phyloP scores from a whole-genome alignment of 2,113 vertebrate species.

The Xiphophorus couchianus region DNA sequence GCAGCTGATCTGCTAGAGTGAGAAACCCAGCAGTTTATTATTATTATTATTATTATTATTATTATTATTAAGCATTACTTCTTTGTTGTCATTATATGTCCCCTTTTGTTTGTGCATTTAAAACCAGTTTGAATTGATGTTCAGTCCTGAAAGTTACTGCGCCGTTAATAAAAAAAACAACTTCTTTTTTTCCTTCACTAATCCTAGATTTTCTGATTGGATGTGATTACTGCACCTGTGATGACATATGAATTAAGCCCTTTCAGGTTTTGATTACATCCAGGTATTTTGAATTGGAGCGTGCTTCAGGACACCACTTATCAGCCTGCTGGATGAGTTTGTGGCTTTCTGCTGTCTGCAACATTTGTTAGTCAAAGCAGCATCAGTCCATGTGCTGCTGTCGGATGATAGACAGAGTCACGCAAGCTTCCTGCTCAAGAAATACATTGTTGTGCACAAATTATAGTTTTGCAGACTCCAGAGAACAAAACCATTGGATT shows the following conservation, averaged over 20 bases:
- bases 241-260: not conserved
- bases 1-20: too few species aligned
- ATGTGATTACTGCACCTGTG: not conserved
- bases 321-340: slow-evolving; percentile 19
- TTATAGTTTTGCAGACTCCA: not conserved
- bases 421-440: not conserved
- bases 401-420: slow-evolving; percentile 18
- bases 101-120: not conserved
- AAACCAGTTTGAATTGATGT: not conserved
- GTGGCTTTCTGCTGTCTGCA: slow-evolving; percentile 1
- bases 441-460: slow-evolving; percentile 13
- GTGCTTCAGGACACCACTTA: not conserved
- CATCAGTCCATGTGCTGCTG: slow-evolving; percentile 17
- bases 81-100: not conserved
- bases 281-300: not conserved
- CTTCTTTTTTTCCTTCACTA: not conserved
- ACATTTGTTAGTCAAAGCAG: slow-evolving; percentile 67
- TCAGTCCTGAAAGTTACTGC: not conserved
- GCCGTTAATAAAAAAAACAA: not conserved
- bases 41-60: too few species aligned
- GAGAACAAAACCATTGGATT: not conserved
- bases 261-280: not conserved
- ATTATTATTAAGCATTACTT: not conserved
- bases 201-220: not conserved
- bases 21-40: not conserved